Percentiles rank a stretch among this genome's conserved stretches.
phyloP scores from a whole-genome alignment of 2,888 invertebrate genomes.

The Coelopa pilipes region DNA sequence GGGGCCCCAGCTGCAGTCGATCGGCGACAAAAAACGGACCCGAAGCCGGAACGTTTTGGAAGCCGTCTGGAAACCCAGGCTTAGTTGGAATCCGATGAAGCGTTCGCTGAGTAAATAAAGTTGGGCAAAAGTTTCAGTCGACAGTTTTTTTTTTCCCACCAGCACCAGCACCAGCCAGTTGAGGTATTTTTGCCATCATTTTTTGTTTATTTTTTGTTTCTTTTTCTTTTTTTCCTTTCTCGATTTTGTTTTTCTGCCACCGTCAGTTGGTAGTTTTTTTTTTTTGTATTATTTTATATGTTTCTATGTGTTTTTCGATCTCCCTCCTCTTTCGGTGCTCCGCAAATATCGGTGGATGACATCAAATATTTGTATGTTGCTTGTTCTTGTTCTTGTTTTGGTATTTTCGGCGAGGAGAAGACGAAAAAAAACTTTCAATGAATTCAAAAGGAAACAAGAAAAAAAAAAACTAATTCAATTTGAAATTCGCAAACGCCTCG shows the following conservation, averaged over 20 bases:
- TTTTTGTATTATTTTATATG: not conserved
- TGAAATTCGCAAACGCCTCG: too few species aligned
- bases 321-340: not conserved
- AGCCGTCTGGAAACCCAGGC: too few species aligned
- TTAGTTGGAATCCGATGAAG: not conserved
- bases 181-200: not conserved
- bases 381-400: too few species aligned
- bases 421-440: too few species aligned
- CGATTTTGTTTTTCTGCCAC: not conserved
- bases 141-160: too few species aligned
- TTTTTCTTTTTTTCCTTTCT: not conserved
- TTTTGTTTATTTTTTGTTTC: not conserved
- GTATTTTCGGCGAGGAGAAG: too few species aligned
- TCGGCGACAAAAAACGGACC: too few species aligned
- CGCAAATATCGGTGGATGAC: not conserved
- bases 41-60: too few species aligned
- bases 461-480: too few species aligned
- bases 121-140: not conserved
- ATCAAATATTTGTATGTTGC: slow-evolving; percentile 3
- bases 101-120: not conserved
- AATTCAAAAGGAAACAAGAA: too few species aligned
- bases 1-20: too few species aligned
- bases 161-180: not conserved
- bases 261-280: not conserved
- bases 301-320: not conserved